phyloP scores from a whole-genome alignment of 2,113 vertebrate species.

The Morone saxatilis region DNA sequence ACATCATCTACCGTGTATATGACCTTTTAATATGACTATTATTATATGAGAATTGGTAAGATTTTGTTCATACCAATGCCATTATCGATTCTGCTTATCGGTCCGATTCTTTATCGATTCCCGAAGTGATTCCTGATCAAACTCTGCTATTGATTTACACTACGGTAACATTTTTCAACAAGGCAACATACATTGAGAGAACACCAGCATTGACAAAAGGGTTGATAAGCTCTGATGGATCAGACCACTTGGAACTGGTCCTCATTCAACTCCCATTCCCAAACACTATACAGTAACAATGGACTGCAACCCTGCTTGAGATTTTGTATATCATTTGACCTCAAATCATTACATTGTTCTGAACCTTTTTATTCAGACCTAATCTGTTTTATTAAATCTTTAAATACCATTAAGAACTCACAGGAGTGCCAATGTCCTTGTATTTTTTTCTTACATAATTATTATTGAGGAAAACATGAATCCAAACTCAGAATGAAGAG shows the following conservation, averaged over 20 bases:
- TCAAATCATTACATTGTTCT: not conserved
- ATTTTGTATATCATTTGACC: conserved; percentile 9
- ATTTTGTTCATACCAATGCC: no score
- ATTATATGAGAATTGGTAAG: no score
- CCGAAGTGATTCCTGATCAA: no score
- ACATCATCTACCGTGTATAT: not conserved
- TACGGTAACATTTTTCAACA: no score
- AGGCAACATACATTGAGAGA: no score
- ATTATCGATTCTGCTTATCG: no score
- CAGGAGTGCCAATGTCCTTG: conserved; percentile 14
- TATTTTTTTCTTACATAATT: conserved; percentile 13
- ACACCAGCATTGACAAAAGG: no score
- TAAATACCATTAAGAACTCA: conserved; percentile 11
- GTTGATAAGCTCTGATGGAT: no score
- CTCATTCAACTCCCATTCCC: no score
- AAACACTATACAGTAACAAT: not conserved
- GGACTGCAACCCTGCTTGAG: not conserved
- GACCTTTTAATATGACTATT: not conserved
- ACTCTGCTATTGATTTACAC: no score
- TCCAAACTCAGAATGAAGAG: conserved; percentile 1
- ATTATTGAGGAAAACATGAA: conserved; percentile 5
- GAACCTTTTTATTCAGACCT: not conserved
- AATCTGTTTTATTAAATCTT: conserved; percentile 9
- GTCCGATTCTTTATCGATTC: no score
- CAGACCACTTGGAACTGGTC: no score